Evolutionary conservation across 2,113 vertebrate species (phyloP).

Genomic region (Oreochromis tanganicae): DNA sequence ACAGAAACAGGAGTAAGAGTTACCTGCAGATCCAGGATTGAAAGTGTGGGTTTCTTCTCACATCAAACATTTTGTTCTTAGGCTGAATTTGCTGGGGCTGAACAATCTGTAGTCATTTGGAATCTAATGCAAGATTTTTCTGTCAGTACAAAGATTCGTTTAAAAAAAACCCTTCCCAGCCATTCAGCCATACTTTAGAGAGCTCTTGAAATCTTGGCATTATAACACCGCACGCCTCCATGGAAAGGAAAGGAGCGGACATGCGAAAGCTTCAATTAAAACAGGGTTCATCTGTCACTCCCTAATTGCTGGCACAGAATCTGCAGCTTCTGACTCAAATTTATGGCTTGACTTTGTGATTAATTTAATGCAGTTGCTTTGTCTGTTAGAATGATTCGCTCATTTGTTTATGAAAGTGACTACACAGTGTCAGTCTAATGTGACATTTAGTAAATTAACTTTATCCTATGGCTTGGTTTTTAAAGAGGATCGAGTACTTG

Average conservation of each 20-base stretch:
- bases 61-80: not conserved
- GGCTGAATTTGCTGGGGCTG: not conserved
- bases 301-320: not conserved
- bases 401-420: not conserved
- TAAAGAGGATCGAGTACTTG: not conserved
- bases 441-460: not conserved
- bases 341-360: not conserved
- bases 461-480: not conserved
- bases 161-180: not conserved
- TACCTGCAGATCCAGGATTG: not conserved
- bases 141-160: not conserved
- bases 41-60: not conserved
- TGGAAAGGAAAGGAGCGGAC: not conserved
- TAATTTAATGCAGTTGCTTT: not conserved
- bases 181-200: not conserved
- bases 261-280: not conserved
- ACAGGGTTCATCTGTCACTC: not conserved
- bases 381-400: not conserved
- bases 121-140: not conserved
- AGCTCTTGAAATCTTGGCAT: not conserved
- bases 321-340: not conserved
- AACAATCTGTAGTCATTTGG: not conserved
- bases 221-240: not conserved
- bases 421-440: not conserved
- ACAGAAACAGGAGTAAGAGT: not conserved